Evolutionary conservation across 2,113 vertebrate genomes (phyloP), one percentile per base, ranked within the genome.

Genomic region (Alethe castanea): DNA sequence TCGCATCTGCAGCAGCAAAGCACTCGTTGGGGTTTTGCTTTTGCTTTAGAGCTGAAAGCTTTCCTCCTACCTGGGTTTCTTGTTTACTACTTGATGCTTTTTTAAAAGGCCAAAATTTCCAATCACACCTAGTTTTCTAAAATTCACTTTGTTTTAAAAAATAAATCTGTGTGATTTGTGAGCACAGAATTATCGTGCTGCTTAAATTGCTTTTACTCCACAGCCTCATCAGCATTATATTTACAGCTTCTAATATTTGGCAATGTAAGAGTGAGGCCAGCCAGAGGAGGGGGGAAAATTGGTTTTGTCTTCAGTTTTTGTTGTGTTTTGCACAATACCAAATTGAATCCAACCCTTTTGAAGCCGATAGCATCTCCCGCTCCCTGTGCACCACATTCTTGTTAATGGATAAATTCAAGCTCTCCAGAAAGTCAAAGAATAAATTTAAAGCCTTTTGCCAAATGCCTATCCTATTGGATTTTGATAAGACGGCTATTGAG

Each of bases 401-500:
- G 97, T 97, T 97, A 96, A 97, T 87, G 97, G 97, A 98, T 97
- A 98, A 98, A 97, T 97, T 88, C 97, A 88, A 97, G 96, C 97
- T 96, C 97, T 97, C 95, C 28, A 92, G 96, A 98, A 98, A 98
- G 98, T 97, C 97, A 95, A 96, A 98, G 97, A 98, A 98, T 98
- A 98, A 97, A 98, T 98, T 97, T 97, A 97, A 95, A 98, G 97
- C 98, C 97, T 97, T 97, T 97, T 97, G 97, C 97, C 97, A 97
- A 98, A 98, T 95, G 96, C 98, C 98, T 98, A 97, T 98, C 98
- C 98, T 97, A 98, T 96, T 98, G 98, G 98, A 98, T 98, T 98
- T 98, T 98, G 98, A 98, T 98, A 99, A 99, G 98, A 98, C 79
- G 97, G 98, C 98, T 98, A 98, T 98, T 98, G 98, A 98, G 98